phyloP scores from a whole-genome alignment of 2,888 invertebrate genomes.

The Mantis religiosa region DNA sequence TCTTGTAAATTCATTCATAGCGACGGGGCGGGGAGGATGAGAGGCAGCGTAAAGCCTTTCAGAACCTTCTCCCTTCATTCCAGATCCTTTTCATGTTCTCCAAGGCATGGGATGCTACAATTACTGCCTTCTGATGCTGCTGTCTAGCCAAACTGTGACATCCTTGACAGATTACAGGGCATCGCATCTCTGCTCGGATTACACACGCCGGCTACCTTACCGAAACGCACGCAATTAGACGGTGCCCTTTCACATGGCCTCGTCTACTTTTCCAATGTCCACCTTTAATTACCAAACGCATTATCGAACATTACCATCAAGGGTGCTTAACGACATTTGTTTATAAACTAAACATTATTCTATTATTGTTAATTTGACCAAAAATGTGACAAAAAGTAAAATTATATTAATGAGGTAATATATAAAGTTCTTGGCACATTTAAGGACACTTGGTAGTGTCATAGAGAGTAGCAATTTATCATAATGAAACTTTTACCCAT shows the following conservation, averaged over 20 bases:
- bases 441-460: too few relatives aligned
- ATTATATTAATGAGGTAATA: too few relatives aligned
- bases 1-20: constrained; percentile 4
- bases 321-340: too few relatives aligned
- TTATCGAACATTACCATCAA: too few relatives aligned
- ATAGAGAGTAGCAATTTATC: too few relatives aligned
- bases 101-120: background rate
- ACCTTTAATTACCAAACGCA: too few relatives aligned
- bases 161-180: constrained; percentile 1
- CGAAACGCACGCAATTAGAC: background rate
- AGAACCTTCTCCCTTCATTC: background rate
- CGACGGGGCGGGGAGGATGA: background rate
- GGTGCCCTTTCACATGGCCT: background rate
- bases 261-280: background rate
- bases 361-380: too few relatives aligned
- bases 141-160: background rate
- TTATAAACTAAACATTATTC: too few relatives aligned
- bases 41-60: background rate
- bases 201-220: background rate
- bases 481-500: too few relatives aligned
- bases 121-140: background rate
- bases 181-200: background rate
- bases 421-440: too few relatives aligned
- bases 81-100: background rate
- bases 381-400: too few relatives aligned